These are phyloP conservation scores for Acanthurus lineatus DNA, from an alignment of 2,797 vertebrate species.

Conservation along the genomic window DNA sequence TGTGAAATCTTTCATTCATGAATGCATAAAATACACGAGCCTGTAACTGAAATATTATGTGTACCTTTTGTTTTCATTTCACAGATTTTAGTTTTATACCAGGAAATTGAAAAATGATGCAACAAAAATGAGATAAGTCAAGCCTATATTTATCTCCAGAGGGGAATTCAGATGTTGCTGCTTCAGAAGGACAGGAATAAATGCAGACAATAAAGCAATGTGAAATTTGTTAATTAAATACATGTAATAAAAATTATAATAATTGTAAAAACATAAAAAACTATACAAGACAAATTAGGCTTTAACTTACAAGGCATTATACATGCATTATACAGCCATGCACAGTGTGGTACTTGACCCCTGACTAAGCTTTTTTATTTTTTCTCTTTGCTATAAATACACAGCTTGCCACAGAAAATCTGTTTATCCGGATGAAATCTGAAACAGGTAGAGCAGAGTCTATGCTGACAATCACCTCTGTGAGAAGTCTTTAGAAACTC, in stretches of 20 bases:
- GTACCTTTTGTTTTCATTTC: too few species aligned
- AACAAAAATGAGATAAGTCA: too few species aligned
- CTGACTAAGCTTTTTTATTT: conserved; percentile 19
- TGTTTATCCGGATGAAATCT: conserved; percentile 44
- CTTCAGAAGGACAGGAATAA: too few species aligned
- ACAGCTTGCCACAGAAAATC: conserved; percentile 20
- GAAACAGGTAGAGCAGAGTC: conserved; percentile 19
- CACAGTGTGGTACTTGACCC: background rate
- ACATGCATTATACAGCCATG: background rate
- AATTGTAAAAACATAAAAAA: background rate
- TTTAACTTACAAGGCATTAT: background rate
- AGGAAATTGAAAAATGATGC: too few species aligned
- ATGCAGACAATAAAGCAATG: too few species aligned
- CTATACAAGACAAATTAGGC: background rate
- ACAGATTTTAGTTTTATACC: too few species aligned
- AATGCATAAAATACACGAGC: too few species aligned
- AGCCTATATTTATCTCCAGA: too few species aligned
- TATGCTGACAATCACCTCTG: background rate
- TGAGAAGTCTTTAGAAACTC: background rate
- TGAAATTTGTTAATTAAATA: background rate
- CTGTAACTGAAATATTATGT: background rate
- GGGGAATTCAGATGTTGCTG: too few species aligned
- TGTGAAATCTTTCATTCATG: too few species aligned
- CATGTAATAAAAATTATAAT: background rate
- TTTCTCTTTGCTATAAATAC: conserved; percentile 38